Base-by-base conservation (phyloP, 2,888 invertebrate genomes). In the Neelides folsomi region DNA sequence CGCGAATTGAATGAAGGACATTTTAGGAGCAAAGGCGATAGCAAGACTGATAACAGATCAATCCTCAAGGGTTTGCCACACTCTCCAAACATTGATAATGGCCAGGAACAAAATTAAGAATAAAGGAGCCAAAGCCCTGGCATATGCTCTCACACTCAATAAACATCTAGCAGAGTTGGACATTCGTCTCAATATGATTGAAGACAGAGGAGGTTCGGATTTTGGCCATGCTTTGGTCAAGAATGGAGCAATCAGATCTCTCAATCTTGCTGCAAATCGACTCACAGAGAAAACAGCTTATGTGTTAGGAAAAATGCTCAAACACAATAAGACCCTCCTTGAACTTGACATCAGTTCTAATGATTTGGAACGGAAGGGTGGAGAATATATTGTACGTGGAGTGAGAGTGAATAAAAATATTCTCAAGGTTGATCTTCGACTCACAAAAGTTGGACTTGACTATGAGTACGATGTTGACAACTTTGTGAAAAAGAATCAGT, bases 341-440 rank as follows among this genome's bases (percentile, higher is more conserved):
- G 57, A 63, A 15, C 44, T 64, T 20, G 62, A 64, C 41, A 7
- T 64, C 1, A 60, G 60, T 20, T 61, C 63, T 1, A 64, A 64
- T 44, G 47, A 56, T 10, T 19, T 62, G 13, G 56, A 55, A 0
- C 52, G 49, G 41, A 58, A 60, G 52, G 64, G 64, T 44, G 64
- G 62, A 8, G 58, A 59, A 47, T 53, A 49, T 41, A 16, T 64
- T n/a, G 56, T 57, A 0, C 40, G 53, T 1, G 62, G 60, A 16
- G 51, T 62, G 48, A 19, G 55, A 35, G 51, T 42, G 13, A 62
- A 62, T 44, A 59, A 49, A 34, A 52, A 35, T 2, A 52, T 64
- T 16, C 46, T 64, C 9, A 52, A 56, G 37, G 12, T 61, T 18
- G 62, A 64, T 40, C 52, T 61, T 1, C 52, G 64, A 4, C 50